These are phyloP conservation scores for Argyrosomus regius DNA, from an alignment of 2,797 vertebrate genomes.

Conservation along the genomic window DNA sequence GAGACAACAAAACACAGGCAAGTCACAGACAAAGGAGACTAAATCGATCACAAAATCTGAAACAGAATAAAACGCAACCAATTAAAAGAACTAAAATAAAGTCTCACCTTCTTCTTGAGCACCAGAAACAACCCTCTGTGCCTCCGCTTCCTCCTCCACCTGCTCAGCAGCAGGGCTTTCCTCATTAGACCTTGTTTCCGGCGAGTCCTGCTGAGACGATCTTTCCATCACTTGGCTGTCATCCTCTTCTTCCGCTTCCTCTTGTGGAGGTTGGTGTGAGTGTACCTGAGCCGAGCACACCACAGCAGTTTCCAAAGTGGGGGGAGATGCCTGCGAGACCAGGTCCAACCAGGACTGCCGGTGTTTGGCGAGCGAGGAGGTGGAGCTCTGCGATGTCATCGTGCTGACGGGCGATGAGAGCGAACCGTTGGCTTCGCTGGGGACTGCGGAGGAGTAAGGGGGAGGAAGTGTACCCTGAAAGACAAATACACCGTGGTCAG, in stretches of 20 bases:
- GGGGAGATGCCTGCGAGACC: conserved; percentile 81
- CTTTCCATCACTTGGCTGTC: conserved; percentile 18
- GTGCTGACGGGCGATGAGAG: conserved; percentile 89
- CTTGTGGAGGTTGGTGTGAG: conserved; percentile 60
- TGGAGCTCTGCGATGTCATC: conserved; percentile 85
- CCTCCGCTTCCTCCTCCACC: not conserved
- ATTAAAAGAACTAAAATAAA: not conserved
- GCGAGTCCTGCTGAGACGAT: conserved; percentile 20
- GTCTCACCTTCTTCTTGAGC: conserved; percentile 66
- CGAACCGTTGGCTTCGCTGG: conserved; percentile 86
- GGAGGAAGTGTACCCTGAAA: conserved; percentile 86
- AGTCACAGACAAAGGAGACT: not conserved
- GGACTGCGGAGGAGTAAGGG: conserved; percentile 85
- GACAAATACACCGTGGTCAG: conserved; percentile 3
- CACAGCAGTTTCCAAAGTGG: conserved; percentile 76
- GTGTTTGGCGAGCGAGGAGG: conserved; percentile 88
- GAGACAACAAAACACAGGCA: not conserved
- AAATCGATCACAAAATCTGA: not conserved
- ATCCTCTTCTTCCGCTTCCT: conserved; percentile 43
- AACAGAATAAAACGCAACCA: not conserved
- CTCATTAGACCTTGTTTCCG: conserved; percentile 20
- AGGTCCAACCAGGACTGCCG: conserved; percentile 89
- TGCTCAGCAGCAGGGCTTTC: conserved; percentile 22
- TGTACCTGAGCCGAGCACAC: conserved; percentile 86
- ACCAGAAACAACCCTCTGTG: conserved; percentile 17